Conservation (phyloP, 2,888 invertebrate genomes). For the Epistrophella euchroma region DNA sequence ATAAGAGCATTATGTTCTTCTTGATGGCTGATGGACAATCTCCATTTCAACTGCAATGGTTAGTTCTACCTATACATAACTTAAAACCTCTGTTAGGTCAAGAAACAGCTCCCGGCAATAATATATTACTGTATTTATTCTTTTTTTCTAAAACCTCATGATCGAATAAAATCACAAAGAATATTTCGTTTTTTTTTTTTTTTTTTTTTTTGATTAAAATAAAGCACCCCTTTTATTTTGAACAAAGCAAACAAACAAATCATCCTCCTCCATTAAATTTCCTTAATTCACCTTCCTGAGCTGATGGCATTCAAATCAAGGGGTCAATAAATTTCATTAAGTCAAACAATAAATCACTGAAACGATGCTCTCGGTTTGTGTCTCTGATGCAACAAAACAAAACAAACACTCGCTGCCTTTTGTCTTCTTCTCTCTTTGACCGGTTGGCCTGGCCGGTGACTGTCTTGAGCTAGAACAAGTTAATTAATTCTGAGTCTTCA, state of each 20-base stretch:
- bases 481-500: conserved; percentile 67
- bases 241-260: conserved; percentile 60
- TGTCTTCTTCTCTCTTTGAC: conserved; percentile 2
- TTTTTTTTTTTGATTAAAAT: background rate
- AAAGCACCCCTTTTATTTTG: conserved; percentile 24
- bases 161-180: conserved; percentile 24
- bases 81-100: too few relatives aligned
- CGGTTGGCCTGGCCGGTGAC: conserved; percentile 9
- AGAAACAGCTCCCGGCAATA: too few relatives aligned
- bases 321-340: conserved; percentile 75
- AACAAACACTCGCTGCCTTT: conserved; percentile 35
- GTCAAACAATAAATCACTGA: conserved; percentile 75
- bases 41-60: too few relatives aligned
- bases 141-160: background rate
- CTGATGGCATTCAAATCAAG: conserved; percentile 65
- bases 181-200: background rate
- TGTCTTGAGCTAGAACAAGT: conserved; percentile 67
- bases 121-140: too few relatives aligned
- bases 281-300: conserved; percentile 56
- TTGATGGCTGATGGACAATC: too few relatives aligned
- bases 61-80: too few relatives aligned
- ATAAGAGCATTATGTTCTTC: too few relatives aligned
- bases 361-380: conserved; percentile 58
- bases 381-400: conserved; percentile 47
- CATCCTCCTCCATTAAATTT: conserved; percentile 73